Evolutionary conservation across 2,113 vertebrate genomes (phyloP), one percentile per base, ranked within the genome.

Genomic region (Empidonax alnorum): DNA sequence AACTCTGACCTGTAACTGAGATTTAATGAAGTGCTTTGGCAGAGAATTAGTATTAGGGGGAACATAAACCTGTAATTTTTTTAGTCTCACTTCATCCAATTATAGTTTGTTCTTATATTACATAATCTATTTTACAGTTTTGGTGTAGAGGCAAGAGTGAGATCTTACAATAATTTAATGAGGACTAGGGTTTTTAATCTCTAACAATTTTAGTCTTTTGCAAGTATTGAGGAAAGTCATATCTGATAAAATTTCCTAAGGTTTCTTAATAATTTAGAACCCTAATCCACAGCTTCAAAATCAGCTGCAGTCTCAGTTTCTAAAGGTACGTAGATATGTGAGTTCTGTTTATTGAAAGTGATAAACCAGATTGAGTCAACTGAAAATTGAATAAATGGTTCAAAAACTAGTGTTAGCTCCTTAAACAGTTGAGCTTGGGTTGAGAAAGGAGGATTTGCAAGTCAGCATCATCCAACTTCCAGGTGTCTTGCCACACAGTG

Each of bases 11-110:
- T 94, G 67, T 94, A 96, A 95, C 96, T 88, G 89, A 83, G 89
- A 96, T 82, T 97, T 97, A 95, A 96, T 96, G 85, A 90, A 92
- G 95, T 97, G 96, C 76, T 94, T 97, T 95, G 86, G 89, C 87
- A 97, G 63, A 68, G 61, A 95, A 55, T 96, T 96, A 94, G 58
- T 93, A 94, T 95, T 95, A 94, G 61, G 82, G 79, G 74, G 72
- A 97, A 93, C 62, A 92, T 41, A 93, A 96, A 95, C 30, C 69
- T 87, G 31, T 31, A 39, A 8, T 55, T 90, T 92, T 96, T 96
- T 96, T 80, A 92, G 90, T 95, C 87, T 93, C 75, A 94, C 72
- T 94, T 94, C 94, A 92, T 92, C 78, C 94, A 97, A 96, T 95
- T 96, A 95, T 58, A 82, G 69, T 53, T 90, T 87, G 55, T 76